Evolutionary conservation across 2,113 vertebrate genomes (phyloP).

Genomic region (Atherinomorus stipes): DNA sequence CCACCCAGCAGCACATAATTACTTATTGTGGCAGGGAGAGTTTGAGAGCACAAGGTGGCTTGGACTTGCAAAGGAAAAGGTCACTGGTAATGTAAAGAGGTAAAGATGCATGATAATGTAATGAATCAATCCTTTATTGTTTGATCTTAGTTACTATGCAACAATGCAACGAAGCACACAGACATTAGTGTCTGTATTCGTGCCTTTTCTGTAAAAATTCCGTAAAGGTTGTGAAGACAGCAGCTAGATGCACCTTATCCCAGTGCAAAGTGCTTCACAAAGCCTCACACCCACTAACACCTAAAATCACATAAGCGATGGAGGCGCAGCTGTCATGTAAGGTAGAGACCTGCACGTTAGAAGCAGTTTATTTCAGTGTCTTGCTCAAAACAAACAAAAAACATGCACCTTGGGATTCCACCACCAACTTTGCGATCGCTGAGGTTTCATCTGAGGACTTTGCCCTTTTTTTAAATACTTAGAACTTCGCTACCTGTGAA

Average conservation of each 20-base stretch:
- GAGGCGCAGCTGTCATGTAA: constrained; percentile 42
- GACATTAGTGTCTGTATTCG: background rate
- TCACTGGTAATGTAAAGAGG: constrained; percentile 19
- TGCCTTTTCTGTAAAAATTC: background rate
- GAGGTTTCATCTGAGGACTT: background rate
- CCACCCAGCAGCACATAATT: constrained; percentile 50
- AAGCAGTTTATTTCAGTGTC: constrained; percentile 43
- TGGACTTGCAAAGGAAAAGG: constrained; percentile 37
- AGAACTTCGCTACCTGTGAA: background rate
- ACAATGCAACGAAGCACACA: background rate
- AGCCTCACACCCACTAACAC: constrained; percentile 64
- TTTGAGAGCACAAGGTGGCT: constrained; percentile 12
- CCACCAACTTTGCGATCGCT: background rate
- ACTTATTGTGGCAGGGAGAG: constrained; percentile 34
- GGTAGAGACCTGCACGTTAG: constrained; percentile 47
- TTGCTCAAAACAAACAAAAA: constrained; percentile 4
- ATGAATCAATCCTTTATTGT: constrained; percentile 9
- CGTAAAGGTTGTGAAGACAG: constrained; percentile 17
- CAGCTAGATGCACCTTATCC: constrained; percentile 28
- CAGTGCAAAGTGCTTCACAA: constrained; percentile 47
- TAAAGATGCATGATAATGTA: constrained; percentile 2
- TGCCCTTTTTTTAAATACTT: constrained; percentile 12
- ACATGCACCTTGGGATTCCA: constrained; percentile 19
- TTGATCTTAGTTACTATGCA: no score
- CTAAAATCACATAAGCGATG: constrained; percentile 47